Conservation (phyloP, 53 echinoderm and acorn worm genomes). For the Patiria pectinifera region DNA sequence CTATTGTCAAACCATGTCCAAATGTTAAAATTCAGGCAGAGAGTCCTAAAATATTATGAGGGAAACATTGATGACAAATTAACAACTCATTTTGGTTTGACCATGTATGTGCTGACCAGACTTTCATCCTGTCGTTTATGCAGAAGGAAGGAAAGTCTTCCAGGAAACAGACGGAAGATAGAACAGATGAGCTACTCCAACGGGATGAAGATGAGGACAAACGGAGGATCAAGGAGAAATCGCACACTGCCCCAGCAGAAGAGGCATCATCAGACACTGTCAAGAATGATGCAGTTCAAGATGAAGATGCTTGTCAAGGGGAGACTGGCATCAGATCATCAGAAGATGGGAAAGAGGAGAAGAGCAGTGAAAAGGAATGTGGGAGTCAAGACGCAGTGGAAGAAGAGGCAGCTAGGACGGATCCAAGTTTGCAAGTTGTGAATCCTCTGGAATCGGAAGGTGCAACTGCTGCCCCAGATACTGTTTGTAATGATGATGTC, state of each 20-base stretch:
- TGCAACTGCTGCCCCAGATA: not conserved
- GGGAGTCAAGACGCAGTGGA: slow-evolving; percentile 5
- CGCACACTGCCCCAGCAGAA: not conserved
- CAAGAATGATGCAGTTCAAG: not conserved
- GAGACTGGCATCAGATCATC: not conserved
- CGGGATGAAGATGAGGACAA: slow-evolving; percentile 22
- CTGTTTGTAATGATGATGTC: not conserved
- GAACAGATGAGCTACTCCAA: slow-evolving; percentile 12
- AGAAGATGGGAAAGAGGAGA: slow-evolving; percentile 17
- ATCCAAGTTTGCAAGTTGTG: not conserved
- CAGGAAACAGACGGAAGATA: slow-evolving; percentile 18
- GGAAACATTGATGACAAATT: no score
- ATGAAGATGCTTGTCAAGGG: not conserved
- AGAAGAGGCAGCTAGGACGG: not conserved
- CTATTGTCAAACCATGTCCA: no score
- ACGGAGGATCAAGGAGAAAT: not conserved
- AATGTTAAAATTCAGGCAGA: no score
- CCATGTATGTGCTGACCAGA: not conserved
- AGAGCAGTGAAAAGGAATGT: not conserved
- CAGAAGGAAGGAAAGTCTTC: slow-evolving; percentile 39
- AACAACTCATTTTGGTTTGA: not conserved
- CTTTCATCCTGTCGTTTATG: not conserved
- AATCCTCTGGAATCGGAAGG: not conserved
- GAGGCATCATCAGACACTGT: not conserved
- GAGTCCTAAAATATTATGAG: no score